A percentile compares a stretch with the other conserved stretches of the same genome.
These are phyloP conservation scores for Grallaria varia DNA, from an alignment of 2,113 vertebrate species.

Conservation along the genomic window DNA sequence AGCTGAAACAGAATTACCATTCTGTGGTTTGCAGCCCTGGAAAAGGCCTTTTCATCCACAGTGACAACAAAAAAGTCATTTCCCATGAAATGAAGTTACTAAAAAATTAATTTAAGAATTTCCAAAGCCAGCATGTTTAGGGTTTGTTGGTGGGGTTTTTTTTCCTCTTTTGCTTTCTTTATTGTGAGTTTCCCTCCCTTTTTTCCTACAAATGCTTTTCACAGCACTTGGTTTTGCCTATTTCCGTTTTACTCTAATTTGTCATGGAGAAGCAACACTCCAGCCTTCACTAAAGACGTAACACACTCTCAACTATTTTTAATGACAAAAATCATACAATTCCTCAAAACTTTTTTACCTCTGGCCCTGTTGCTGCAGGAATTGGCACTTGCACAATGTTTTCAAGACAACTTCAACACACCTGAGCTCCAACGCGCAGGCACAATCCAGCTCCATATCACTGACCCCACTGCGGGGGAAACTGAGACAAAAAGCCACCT, in stretches of 20 bases:
- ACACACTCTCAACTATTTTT: neutral
- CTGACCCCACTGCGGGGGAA: neutral
- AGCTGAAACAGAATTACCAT: neutral
- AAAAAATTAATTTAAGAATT: neutral
- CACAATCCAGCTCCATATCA: fast-evolving
- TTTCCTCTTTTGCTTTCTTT: neutral
- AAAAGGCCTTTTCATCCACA: neutral
- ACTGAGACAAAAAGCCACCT: neutral
- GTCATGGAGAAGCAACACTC: neutral
- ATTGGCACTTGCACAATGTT: neutral
- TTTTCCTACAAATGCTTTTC: neutral
- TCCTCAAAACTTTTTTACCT: neutral
- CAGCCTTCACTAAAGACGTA: neutral
- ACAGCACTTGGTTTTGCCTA: neutral
- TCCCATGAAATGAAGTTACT: neutral
- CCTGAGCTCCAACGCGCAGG: neutral
- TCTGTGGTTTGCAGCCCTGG: neutral
- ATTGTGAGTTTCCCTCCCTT: neutral
- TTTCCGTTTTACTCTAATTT: neutral
- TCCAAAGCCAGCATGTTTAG: neutral
- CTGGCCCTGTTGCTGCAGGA: neutral
- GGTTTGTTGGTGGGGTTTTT: neutral
- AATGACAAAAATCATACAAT: neutral
- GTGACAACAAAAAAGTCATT: neutral
- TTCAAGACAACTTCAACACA: neutral